These are phyloP conservation scores for Penaeus monodon DNA, from an alignment of 2,888 invertebrate species.

Conservation along the genomic window DNA sequence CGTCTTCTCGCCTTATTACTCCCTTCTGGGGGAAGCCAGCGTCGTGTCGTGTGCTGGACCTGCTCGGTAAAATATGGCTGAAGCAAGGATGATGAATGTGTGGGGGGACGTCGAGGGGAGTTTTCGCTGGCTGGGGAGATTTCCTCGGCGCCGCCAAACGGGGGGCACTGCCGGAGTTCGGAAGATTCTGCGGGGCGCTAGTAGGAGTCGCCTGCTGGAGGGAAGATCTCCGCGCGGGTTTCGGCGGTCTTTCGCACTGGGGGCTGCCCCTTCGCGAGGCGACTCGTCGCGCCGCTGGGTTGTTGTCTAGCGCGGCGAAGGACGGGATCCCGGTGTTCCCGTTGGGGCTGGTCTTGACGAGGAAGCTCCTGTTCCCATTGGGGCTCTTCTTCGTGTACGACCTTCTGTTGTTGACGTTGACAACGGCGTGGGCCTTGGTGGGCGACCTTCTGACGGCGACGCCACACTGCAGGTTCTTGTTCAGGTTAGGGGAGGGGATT, in stretches of 20 bases:
- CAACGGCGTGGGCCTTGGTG: slow-evolving; percentile 17
- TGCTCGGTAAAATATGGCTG: slow-evolving; percentile 48
- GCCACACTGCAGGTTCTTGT: background rate
- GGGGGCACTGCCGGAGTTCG: slow-evolving; percentile 17
- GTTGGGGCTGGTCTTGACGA: slow-evolving; percentile 43
- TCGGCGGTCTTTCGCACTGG: slow-evolving; percentile 25
- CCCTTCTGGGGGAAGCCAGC: slow-evolving; percentile 2
- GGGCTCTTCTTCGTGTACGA: slow-evolving; percentile 16
- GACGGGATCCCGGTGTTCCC: slow-evolving; percentile 22
- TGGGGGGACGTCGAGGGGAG: too few species aligned
- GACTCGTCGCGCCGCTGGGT: background rate
- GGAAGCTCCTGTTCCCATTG: slow-evolving; percentile 31
- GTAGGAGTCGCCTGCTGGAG: background rate
- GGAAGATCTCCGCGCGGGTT: slow-evolving; percentile 18
- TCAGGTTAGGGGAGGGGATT: background rate
- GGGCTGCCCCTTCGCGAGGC: slow-evolving; percentile 2
- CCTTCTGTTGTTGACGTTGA: slow-evolving; percentile 32
- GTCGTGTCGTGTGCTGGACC: slow-evolving; percentile 25
- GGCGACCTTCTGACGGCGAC: background rate
- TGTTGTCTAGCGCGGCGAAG: slow-evolving; percentile 27
- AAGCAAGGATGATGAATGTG: background rate
- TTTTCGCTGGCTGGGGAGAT: too few species aligned
- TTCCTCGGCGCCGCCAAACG: too few species aligned
- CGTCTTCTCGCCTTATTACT: background rate
- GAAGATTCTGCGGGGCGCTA: background rate